These are phyloP conservation scores for Mycetomoellerius zeteki DNA, from an alignment of 1,140 invertebrate genomes.

Conservation along the genomic window DNA sequence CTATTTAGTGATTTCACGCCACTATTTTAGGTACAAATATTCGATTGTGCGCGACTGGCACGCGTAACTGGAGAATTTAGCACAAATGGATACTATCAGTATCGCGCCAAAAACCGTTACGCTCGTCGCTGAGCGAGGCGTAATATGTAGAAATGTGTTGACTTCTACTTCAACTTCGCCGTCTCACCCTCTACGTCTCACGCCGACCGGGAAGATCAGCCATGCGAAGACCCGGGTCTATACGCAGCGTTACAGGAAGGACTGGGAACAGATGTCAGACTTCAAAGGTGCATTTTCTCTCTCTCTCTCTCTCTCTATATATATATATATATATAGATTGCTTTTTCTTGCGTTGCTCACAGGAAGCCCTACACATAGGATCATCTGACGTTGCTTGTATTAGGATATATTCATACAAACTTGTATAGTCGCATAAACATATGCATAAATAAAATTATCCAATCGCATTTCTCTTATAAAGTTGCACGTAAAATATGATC, in stretches of 20 bases:
- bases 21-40: constrained; percentile 78
- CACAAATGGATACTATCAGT: constrained; percentile 66
- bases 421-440: too few relatives aligned
- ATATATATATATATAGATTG: too few relatives aligned
- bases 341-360: too few relatives aligned
- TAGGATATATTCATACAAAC: too few relatives aligned
- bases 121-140: constrained; percentile 42
- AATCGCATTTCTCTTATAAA: too few relatives aligned
- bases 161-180: neutral
- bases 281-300: constrained; percentile 86
- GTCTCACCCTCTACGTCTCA: constrained; percentile 72
- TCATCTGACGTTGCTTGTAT: too few relatives aligned
- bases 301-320: neutral
- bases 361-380: too few relatives aligned
- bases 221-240: constrained; percentile 86
- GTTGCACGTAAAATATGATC: too few relatives aligned
- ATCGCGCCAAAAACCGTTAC: constrained; percentile 57
- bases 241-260: constrained; percentile 88
- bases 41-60: constrained; percentile 38
- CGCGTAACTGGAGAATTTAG: neutral
- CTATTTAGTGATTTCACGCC: constrained; percentile 85
- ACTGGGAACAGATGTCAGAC: constrained; percentile 88
- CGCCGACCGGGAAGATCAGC: constrained; percentile 86
- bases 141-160: constrained; percentile 66
- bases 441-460: too few relatives aligned